A percentile compares a stretch with the other conserved stretches of the same genome.
Evolutionary conservation across 2,797 vertebrate species (phyloP).

Genomic region (Hippopotamyrus pictus): DNA sequence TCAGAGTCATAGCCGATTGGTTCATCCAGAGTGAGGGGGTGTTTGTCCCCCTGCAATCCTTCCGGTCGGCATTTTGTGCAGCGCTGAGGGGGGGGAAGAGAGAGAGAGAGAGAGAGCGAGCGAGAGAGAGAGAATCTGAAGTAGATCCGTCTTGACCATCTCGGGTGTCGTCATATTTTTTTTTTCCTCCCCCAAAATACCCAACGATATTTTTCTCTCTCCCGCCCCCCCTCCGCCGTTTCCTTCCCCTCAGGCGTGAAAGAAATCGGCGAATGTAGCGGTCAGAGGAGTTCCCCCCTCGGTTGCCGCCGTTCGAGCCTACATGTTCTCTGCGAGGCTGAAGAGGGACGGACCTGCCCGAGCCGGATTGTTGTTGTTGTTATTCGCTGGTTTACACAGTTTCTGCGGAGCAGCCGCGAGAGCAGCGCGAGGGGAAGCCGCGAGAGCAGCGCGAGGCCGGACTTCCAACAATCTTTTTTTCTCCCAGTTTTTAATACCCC

Average conservation of each 20-base stretch:
- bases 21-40: conserved; percentile 80
- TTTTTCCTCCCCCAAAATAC: conserved; percentile 23
- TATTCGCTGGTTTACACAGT: conserved; percentile 54
- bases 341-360: conserved; percentile 63
- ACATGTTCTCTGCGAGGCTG: conserved; percentile 75
- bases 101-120: conserved; percentile 29
- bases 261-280: conserved; percentile 28
- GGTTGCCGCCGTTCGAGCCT: conserved; percentile 53
- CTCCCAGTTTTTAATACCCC: conserved; percentile 49
- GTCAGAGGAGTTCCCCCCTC: conserved; percentile 34
- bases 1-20: conserved; percentile 62
- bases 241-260: conserved; percentile 6
- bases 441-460: conserved; percentile 50
- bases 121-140: conserved; percentile 46
- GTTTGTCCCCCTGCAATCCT: conserved; percentile 79
- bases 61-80: conserved; percentile 95
- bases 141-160: conserved; percentile 46
- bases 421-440: conserved; percentile 43
- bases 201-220: conserved; percentile 15
- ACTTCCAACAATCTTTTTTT: conserved; percentile 58
- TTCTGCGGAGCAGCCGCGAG: conserved; percentile 62
- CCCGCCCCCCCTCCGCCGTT: neutral
- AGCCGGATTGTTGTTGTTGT: conserved; percentile 76
- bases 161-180: conserved; percentile 42
- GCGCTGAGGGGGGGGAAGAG: conserved; percentile 56